Base-by-base conservation (phyloP, 2,113 vertebrate species). In the Microtus pennsylvanicus region DNA sequence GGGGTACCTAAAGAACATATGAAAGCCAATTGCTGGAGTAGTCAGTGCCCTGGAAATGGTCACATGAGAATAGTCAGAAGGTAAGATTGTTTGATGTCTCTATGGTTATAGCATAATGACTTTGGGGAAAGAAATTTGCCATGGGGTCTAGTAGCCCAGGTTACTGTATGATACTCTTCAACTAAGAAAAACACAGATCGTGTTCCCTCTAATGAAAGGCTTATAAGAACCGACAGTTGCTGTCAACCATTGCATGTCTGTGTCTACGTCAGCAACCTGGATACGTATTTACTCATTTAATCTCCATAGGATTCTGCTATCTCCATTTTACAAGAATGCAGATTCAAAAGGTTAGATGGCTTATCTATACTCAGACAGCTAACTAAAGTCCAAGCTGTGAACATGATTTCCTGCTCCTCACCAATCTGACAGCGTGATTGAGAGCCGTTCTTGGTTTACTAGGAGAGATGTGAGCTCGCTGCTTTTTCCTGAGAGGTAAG, bases 31-130 rank as follows among this genome's bases (percentile, higher is more conserved):
- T 21, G 16, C 67, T 47, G 35, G 78, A 42, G 19, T 33, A 22
- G 69, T 94, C 33, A 35, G 69, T 55, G 52, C 6, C 3, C 22
- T 72, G 30, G 50, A 17, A 45, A 67, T 24, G 63, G 13, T 21
- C 50, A 52, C 17, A 21, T 55, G 42, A 33, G 22, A 26, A 22
- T 22, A 70, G 50, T 72, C n/a, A 50, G 26, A 8, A 55, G 47
- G 24, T 19, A 35, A 24, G 24, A 10, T 7, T 2, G 16, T 24
- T 5, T 12, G 11, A 33, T 0, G 1, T 30, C 9, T 8, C 7
- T n/a, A 1, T 35, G 5, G 38, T 12, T 11, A 26, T 26, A 9
- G 22, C 13, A 2, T 1, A 19, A 6, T 21, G 86, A 74, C 58
- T 55, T 80, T n/a, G 9, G 42, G 5, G 4, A 61, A 38, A 69